phyloP scores from a whole-genome alignment of 2,797 vertebrate species.

The Tolypeutes matacus region DNA sequence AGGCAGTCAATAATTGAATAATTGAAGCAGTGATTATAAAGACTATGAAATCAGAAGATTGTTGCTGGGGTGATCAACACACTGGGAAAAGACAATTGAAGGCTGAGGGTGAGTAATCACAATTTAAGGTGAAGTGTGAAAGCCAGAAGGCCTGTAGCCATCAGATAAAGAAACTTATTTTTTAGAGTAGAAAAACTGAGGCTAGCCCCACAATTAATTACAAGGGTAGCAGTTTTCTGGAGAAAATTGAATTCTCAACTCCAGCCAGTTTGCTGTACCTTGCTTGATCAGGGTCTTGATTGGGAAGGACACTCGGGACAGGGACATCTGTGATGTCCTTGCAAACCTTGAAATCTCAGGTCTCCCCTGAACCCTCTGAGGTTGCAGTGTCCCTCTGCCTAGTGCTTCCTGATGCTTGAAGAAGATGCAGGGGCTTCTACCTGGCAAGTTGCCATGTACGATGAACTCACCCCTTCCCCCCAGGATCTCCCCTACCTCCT shows the following conservation, averaged over 20 bases:
- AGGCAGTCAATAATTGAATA: conserved; percentile 13
- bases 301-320: not conserved
- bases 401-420: not conserved
- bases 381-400: not conserved
- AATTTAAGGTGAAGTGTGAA: conserved; percentile 48
- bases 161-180: conserved; percentile 37
- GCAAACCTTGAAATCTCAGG: not conserved
- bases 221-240: conserved; percentile 45
- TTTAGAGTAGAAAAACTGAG: conserved; percentile 54
- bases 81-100: conserved; percentile 46
- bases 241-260: conserved; percentile 63
- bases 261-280: conserved; percentile 11
- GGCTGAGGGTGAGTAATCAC: conserved; percentile 30
- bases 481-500: not conserved
- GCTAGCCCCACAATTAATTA: conserved; percentile 52
- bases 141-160: conserved; percentile 21
- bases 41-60: conserved; percentile 23
- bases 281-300: not conserved
- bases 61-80: not conserved
- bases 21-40: not conserved
- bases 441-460: not conserved
- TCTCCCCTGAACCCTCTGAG: not conserved
- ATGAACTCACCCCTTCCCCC: not conserved
- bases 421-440: not conserved
- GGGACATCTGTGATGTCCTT: not conserved